These are phyloP conservation scores for Bufo gargarizans DNA, from an alignment of 2,113 vertebrate species.

Conservation along the genomic window DNA sequence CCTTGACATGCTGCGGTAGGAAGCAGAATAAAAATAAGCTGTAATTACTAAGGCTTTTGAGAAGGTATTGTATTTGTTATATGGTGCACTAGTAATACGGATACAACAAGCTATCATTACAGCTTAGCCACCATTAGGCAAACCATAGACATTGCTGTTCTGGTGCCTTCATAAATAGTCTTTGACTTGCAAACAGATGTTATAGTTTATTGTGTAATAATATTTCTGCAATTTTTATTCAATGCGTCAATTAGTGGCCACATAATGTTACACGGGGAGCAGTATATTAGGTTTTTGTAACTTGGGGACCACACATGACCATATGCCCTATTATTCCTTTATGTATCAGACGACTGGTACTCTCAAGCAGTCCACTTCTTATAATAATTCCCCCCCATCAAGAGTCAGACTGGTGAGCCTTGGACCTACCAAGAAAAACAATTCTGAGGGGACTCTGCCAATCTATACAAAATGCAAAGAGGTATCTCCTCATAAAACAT, in stretches of 20 bases:
- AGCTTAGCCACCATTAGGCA: slow-evolving; percentile 12
- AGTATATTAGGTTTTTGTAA: neutral
- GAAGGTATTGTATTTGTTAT: slow-evolving; percentile 36
- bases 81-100: slow-evolving; percentile 21
- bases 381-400: too few species aligned
- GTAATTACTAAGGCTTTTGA: slow-evolving; percentile 56
- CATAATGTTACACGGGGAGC: neutral
- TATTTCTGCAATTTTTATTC: neutral
- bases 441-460: too few species aligned
- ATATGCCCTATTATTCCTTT: too few species aligned
- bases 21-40: slow-evolving; percentile 47
- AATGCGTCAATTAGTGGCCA: neutral
- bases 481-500: too few species aligned
- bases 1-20: slow-evolving; percentile 46
- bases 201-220: neutral
- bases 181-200: slow-evolving; percentile 21
- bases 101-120: slow-evolving; percentile 50
- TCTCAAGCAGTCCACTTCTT: too few species aligned
- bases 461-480: too few species aligned
- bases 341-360: too few species aligned
- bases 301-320: neutral
- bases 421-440: too few species aligned
- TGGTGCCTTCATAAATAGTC: neutral
- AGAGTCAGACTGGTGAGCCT: too few species aligned
- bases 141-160: neutral